Evolutionary conservation across 2,113 vertebrate genomes (phyloP).

Genomic region (Crotophaga sulcirostris): DNA sequence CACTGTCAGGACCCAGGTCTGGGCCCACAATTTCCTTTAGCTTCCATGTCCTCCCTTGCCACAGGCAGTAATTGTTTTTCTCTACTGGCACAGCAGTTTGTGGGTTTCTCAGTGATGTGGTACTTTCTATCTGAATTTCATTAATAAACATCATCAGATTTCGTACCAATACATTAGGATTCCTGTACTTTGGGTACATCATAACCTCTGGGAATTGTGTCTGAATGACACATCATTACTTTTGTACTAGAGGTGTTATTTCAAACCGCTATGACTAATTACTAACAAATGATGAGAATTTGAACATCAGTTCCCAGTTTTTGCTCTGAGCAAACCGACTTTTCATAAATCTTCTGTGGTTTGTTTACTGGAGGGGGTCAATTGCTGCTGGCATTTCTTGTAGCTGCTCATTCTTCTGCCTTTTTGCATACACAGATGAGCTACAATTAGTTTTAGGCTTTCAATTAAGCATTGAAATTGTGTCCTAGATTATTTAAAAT

Average conservation of each 20-base stretch:
- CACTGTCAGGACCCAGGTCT: background rate
- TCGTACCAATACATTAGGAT: background rate
- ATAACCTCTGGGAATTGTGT: background rate
- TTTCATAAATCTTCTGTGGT: background rate
- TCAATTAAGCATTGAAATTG: background rate
- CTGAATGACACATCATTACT: background rate
- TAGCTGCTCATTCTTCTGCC: background rate
- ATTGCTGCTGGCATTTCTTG: rapidly evolving
- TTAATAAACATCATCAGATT: background rate
- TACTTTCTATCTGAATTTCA: background rate
- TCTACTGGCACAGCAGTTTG: background rate
- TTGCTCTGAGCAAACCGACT: background rate
- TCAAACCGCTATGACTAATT: background rate
- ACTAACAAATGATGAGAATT: background rate
- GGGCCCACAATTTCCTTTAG: background rate
- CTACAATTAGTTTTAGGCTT: background rate
- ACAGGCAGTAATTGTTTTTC: background rate
- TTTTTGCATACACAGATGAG: background rate
- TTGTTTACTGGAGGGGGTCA: background rate
- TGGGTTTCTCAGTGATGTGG: background rate
- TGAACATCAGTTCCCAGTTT: background rate
- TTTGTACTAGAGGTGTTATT: background rate
- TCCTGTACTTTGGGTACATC: rapidly evolving
- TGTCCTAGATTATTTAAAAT: background rate
- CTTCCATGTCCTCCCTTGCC: background rate